These are phyloP conservation scores for Eurosta solidaginis DNA, from an alignment of 1,140 invertebrate species.

Conservation along the genomic window DNA sequence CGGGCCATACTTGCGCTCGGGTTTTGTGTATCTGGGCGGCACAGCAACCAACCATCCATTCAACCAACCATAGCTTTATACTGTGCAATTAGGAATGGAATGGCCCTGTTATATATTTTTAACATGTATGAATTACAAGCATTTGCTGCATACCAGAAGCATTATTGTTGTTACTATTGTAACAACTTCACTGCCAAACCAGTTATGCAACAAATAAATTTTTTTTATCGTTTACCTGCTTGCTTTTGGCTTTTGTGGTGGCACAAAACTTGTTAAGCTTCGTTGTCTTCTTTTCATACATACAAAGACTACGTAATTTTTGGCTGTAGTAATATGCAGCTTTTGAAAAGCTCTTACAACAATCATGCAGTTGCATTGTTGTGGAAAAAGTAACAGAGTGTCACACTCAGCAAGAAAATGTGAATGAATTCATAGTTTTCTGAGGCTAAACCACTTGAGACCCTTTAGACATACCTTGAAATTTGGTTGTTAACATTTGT, in stretches of 20 bases:
- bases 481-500: no score
- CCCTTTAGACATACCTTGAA: no score
- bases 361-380: neutral
- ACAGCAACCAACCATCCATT: no score
- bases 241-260: constrained; percentile 18
- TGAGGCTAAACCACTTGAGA: no score
- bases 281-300: neutral
- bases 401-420: no score
- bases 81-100: no score
- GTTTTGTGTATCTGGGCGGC: no score
- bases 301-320: neutral
- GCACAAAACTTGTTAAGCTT: neutral
- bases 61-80: no score
- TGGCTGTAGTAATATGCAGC: neutral
- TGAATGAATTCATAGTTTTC: no score
- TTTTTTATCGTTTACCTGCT: constrained; percentile 16
- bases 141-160: neutral
- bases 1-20: no score
- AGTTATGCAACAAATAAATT: neutral
- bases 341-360: neutral
- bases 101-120: no score
- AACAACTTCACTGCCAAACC: constrained; percentile 9
- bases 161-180: neutral
- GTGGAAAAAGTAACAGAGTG: no score
- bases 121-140: neutral